Evolutionary conservation across 2,113 vertebrate species (phyloP).

Genomic region (Ammospiza caudacuta): DNA sequence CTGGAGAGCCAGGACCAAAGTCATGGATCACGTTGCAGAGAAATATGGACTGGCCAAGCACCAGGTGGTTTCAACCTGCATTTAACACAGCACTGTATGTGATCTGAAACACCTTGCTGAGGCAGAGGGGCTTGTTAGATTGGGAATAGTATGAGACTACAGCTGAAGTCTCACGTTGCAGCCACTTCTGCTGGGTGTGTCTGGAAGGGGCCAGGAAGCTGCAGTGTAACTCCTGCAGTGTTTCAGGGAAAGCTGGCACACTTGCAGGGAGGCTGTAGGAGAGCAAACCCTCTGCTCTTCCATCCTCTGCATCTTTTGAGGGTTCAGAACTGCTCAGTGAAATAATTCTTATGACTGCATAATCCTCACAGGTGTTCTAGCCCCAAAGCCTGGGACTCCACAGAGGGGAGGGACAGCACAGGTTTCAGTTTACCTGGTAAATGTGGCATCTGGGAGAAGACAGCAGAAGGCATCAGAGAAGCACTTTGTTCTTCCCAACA

Average conservation of each 20-base stretch:
- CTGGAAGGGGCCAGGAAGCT: not conserved
- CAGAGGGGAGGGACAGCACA: not conserved
- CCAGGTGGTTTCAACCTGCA: not conserved
- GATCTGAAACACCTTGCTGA: not conserved
- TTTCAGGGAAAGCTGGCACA: not conserved
- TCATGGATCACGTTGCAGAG: not conserved
- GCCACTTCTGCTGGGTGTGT: not conserved
- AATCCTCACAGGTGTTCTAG: not conserved
- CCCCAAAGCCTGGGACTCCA: not conserved
- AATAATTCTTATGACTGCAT: not conserved
- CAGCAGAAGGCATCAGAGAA: not conserved
- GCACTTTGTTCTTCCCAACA: not conserved
- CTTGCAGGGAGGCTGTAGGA: fast-evolving
- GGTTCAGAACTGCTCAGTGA: not conserved
- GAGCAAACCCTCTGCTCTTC: not conserved
- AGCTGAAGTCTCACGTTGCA: not conserved
- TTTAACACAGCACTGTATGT: fast-evolving
- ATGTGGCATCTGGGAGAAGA: not conserved
- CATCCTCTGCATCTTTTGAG: not conserved
- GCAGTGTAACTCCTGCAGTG: not conserved
- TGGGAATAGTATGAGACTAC: not conserved
- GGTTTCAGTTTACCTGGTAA: not conserved
- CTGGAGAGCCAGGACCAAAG: not conserved
- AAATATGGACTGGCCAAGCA: fast-evolving
- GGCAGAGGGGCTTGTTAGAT: not conserved